Evolutionary conservation across 1,140 invertebrate species (phyloP).

Genomic region (Lethrus apterus): DNA sequence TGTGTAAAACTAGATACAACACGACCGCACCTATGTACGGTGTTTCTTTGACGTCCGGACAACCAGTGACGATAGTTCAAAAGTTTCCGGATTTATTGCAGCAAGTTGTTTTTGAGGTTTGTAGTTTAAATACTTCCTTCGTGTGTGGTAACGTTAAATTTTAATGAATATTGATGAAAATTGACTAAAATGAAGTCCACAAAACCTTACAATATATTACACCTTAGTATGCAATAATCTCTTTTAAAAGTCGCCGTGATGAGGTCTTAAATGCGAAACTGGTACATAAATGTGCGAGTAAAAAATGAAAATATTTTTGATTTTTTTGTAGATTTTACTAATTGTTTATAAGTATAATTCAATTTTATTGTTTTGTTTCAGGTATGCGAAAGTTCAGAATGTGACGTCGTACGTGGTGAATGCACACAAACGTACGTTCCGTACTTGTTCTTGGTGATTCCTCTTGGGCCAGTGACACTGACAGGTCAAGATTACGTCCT

Average conservation of each 20-base stretch:
- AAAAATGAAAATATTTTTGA: too few relatives aligned
- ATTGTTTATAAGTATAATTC: too few relatives aligned
- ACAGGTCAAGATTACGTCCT: slow-evolving; percentile 88
- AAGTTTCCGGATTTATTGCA: slow-evolving; percentile 90
- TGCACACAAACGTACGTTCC: slow-evolving; percentile 90
- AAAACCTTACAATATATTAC: too few relatives aligned
- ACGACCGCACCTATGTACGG: slow-evolving; percentile 91
- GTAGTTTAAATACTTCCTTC: slow-evolving; percentile 12
- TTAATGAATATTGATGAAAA: neutral
- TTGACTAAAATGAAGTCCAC: too few relatives aligned
- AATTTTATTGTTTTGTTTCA: slow-evolving; percentile 25
- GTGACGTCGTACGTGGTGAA: slow-evolving; percentile 78
- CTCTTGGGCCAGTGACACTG: slow-evolving; percentile 80
- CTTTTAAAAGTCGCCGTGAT: too few relatives aligned
- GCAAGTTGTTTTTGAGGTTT: slow-evolving; percentile 85
- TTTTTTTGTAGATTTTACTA: too few relatives aligned
- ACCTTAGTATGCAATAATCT: too few relatives aligned
- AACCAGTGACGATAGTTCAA: slow-evolving; percentile 88
- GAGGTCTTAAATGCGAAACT: too few relatives aligned
- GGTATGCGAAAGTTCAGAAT: slow-evolving; percentile 56
- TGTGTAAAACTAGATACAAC: slow-evolving; percentile 84
- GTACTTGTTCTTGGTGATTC: slow-evolving; percentile 84
- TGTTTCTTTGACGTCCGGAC: slow-evolving; percentile 81
- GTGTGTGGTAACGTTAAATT: neutral
- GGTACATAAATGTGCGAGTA: too few relatives aligned